Evolutionary conservation across 92 coral and sea anemone genomes (phyloP).

Genomic region (Umimayanthus chanpuru): DNA sequence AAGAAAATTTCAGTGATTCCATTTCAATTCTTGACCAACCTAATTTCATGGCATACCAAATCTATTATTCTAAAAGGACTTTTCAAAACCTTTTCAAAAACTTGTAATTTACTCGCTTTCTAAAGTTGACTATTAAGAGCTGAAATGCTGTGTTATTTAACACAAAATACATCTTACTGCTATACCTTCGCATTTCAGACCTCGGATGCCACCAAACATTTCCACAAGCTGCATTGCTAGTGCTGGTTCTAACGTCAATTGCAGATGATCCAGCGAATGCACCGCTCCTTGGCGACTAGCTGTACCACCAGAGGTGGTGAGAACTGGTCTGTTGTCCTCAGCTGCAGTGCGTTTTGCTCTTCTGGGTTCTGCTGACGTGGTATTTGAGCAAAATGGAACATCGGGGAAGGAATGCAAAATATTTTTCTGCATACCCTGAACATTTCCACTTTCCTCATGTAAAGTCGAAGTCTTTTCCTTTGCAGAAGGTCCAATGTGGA

Average conservation of each 20-base stretch:
- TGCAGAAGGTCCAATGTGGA: background rate
- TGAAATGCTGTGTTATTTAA: too few species aligned
- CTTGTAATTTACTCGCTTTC: too few species aligned
- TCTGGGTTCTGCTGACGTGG: background rate
- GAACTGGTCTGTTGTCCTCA: background rate
- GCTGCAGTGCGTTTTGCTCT: background rate
- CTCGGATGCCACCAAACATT: conserved; percentile 84
- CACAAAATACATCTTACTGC: background rate
- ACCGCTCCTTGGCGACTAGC: background rate
- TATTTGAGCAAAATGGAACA: background rate
- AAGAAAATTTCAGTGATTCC: background rate
- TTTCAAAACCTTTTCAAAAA: too few species aligned
- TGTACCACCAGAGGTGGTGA: background rate
- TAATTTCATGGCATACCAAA: background rate
- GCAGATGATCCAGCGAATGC: conserved; percentile 47
- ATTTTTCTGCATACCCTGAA: background rate
- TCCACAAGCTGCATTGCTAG: conserved; percentile 92
- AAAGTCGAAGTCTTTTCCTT: background rate
- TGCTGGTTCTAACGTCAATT: conserved; percentile 91
- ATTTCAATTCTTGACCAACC: background rate
- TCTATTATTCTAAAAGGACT: too few species aligned
- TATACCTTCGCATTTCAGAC: conserved; percentile 72
- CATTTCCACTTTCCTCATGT: background rate
- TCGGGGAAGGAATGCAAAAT: background rate
- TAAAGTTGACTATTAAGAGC: background rate